Evolutionary conservation across 2,113 vertebrate genomes (phyloP).

Genomic region (Gila orcuttii): DNA sequence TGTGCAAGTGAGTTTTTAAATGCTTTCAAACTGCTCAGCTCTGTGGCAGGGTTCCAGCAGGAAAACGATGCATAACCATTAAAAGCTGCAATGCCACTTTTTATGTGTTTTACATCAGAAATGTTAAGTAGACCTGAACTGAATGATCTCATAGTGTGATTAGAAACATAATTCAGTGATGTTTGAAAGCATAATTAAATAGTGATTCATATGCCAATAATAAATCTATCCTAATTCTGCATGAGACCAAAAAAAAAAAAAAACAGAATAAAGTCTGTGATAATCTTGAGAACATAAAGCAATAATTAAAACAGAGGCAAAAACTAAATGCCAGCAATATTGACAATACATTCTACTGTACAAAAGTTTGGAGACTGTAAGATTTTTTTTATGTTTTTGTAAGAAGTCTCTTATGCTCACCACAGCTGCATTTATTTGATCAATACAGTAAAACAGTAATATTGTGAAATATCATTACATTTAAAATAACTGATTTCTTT

Average conservation of each 20-base stretch:
- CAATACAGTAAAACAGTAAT: background rate
- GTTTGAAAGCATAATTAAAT: constrained; percentile 7
- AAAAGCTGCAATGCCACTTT: constrained; percentile 19
- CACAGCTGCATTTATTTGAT: background rate
- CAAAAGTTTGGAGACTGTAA: background rate
- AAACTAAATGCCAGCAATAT: background rate
- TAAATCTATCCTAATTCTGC: background rate
- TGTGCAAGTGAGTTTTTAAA: constrained; percentile 16
- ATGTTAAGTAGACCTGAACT: constrained; percentile 10
- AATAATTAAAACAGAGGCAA: background rate
- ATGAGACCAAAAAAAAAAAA: constrained; percentile 3
- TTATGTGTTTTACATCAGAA: constrained; percentile 22
- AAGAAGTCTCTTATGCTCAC: background rate
- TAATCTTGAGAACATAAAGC: background rate
- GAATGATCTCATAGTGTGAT: constrained; percentile 1
- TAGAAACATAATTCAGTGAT: constrained; percentile 4
- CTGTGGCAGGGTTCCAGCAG: constrained; percentile 9
- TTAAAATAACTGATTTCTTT: background rate
- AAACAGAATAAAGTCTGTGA: background rate
- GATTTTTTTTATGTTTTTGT: background rate
- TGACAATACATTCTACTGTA: background rate
- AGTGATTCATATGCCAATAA: constrained; percentile 1
- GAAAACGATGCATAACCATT: background rate
- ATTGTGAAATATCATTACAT: background rate
- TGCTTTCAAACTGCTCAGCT: background rate